Conservation (phyloP, 2,797 vertebrate species). For the Microtus californicus region DNA sequence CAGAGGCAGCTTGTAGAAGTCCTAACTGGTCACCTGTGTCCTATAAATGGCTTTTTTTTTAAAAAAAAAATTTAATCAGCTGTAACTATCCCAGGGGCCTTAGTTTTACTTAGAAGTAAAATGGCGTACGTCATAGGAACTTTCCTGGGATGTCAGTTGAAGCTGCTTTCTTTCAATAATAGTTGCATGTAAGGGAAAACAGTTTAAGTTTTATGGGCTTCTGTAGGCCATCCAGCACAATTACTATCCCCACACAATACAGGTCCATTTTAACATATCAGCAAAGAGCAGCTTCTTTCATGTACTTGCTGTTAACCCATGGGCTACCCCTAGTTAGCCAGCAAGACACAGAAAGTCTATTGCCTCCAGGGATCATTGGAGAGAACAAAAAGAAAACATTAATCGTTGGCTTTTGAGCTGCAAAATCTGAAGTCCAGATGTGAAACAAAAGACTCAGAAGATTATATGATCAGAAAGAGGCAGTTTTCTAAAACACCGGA, state of each 20-base stretch:
- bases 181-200: slow-evolving; percentile 22
- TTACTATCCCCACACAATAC: slow-evolving; percentile 25
- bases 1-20: neutral
- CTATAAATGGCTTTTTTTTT: neutral
- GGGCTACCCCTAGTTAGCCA: neutral
- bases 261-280: slow-evolving; percentile 23
- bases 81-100: neutral
- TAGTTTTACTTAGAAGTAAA: slow-evolving; percentile 40
- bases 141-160: neutral
- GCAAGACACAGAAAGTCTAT: slow-evolving; percentile 48
- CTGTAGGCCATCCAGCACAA: neutral
- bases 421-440: slow-evolving; percentile 60
- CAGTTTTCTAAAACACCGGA: neutral
- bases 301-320: slow-evolving; percentile 11
- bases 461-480: neutral
- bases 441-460: slow-evolving; percentile 55
- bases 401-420: slow-evolving; percentile 36
- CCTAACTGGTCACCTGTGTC: neutral
- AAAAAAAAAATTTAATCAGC: slow-evolving; percentile 14
- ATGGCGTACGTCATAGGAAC: neutral
- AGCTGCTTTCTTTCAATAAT: neutral
- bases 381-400: slow-evolving; percentile 60
- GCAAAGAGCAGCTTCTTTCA: neutral
- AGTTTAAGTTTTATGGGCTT: slow-evolving; percentile 51
- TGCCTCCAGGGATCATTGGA: neutral